Base-by-base conservation (phyloP, 1,140 invertebrate species). In the Asbolus verrucosus region DNA sequence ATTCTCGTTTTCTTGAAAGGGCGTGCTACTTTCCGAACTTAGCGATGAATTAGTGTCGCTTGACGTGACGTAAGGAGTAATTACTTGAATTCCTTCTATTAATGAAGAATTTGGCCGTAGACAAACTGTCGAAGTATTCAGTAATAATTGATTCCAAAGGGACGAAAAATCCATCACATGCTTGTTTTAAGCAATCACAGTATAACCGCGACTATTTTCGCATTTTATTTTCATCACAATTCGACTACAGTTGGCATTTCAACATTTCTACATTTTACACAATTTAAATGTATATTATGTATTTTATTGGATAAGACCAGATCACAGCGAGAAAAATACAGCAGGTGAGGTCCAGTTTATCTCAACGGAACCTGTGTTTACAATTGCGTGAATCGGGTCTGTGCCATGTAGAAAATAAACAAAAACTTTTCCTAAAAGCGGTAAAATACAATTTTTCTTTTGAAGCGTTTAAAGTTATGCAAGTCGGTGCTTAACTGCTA, bases 1-100 rank as follows among this genome's bases (percentile, higher is more conserved):
- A 15, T 61, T 18, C 21, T 61, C 36, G 5, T 62, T 19, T 14
- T 62, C 31, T 63, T 63, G 33, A 41, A 63, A 8, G 11, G 33
- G 33, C 9, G 24, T 6, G 33, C 61, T 54, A 6, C 21, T 41
- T 11, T 63, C 61, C 0, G 61, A 62, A 38, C 31, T 62, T 6
- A 62, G n/a, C 5, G 60, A 63, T n/a, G 61, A 63, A 63, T 41
- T 63, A 19, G 61, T 63, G 24, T 63, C 61, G 31, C 19, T 21
- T 2, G 61, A 27, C 21, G 61, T 63, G 33, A 63, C 39, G 21
- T 41, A 63, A 11, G 61, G 61, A 8, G 61, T 63, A 39, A 63
- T 63, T 27, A 63, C 19, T 41, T 63, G 61, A 14, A 63, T 27
- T 14, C 39, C 39, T 1, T 38, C 33, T 39, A 63, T 41, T 63